phyloP scores from a whole-genome alignment of 2,797 vertebrate genomes.

The Semaprochilodus insignis region DNA sequence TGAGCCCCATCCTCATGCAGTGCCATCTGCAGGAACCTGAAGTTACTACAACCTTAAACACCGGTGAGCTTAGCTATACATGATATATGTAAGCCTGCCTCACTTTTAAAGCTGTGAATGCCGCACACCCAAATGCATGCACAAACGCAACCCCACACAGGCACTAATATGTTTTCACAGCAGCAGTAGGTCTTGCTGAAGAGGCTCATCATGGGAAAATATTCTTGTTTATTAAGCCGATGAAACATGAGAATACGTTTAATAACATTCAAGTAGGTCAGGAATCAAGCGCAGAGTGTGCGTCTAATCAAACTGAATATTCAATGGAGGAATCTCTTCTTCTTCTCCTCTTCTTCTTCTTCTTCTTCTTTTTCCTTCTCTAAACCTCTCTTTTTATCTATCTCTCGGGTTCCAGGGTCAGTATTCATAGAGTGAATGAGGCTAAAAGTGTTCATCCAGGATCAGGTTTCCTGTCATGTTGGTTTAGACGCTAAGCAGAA shows the following conservation, averaged over 20 bases:
- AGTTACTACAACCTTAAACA: no score
- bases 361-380: slow-evolving; percentile 45
- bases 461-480: slow-evolving; percentile 11
- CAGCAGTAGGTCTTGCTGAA: slow-evolving; percentile 24
- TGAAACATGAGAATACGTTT: slow-evolving; percentile 73
- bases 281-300: slow-evolving; percentile 68
- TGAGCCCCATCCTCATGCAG: no score
- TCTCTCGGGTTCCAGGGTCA: not conserved
- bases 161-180: slow-evolving; percentile 36
- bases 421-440: not conserved
- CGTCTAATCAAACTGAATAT: slow-evolving; percentile 76
- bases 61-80: no score
- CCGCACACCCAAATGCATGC: not conserved
- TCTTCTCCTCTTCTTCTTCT: slow-evolving; percentile 17
- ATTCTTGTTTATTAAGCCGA: slow-evolving; percentile 74
- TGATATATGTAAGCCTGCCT: no score
- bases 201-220: slow-evolving; percentile 69
- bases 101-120: not conserved
- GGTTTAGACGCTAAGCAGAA: not conserved
- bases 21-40: no score
- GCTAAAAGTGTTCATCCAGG: not conserved
- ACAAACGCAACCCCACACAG: slow-evolving; percentile 6
- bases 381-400: slow-evolving; percentile 29
- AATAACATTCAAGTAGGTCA: slow-evolving; percentile 80
- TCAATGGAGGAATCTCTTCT: slow-evolving; percentile 62